Conservation (phyloP, 2,797 vertebrate species). For the Artibeus jamaicensis region DNA sequence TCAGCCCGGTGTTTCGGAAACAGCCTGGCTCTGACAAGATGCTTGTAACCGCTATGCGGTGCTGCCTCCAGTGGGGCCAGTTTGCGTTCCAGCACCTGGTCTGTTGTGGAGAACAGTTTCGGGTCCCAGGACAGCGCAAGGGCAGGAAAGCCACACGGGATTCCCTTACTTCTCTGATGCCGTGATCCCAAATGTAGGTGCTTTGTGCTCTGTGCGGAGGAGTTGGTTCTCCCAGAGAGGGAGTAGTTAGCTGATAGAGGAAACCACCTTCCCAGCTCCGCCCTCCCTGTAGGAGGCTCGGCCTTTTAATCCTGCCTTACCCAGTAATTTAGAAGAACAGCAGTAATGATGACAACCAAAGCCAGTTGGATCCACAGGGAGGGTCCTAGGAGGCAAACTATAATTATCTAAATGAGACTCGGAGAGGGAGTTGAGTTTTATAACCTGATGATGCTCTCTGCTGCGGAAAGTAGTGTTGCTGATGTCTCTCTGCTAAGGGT, state of each 20-base stretch:
- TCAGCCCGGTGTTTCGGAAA: fast-evolving
- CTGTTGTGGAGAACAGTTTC: neutral
- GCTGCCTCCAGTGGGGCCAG: neutral
- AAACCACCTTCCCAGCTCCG: fast-evolving
- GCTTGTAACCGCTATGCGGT: neutral
- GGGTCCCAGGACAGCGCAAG: neutral
- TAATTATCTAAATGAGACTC: slow-evolving; percentile 61
- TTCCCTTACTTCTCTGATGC: neutral
- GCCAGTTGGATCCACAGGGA: neutral
- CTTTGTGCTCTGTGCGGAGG: neutral
- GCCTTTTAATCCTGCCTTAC: slow-evolving; percentile 2
- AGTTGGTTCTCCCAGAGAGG: neutral
- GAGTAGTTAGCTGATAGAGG: neutral
- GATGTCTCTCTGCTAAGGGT: slow-evolving; percentile 25
- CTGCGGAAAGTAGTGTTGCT: neutral
- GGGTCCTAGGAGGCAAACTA: slow-evolving; percentile 42
- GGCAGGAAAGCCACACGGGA: neutral
- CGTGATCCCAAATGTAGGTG: neutral
- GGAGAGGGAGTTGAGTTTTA: neutral
- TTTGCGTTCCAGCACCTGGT: neutral
- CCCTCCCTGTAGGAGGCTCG: neutral
- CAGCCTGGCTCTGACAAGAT: neutral
- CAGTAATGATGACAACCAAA: slow-evolving; percentile 6
- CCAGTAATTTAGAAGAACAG: slow-evolving; percentile 47
- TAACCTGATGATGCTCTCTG: neutral